Evolutionary conservation across 2,888 invertebrate genomes (phyloP).

Genomic region (Agrochola lota): DNA sequence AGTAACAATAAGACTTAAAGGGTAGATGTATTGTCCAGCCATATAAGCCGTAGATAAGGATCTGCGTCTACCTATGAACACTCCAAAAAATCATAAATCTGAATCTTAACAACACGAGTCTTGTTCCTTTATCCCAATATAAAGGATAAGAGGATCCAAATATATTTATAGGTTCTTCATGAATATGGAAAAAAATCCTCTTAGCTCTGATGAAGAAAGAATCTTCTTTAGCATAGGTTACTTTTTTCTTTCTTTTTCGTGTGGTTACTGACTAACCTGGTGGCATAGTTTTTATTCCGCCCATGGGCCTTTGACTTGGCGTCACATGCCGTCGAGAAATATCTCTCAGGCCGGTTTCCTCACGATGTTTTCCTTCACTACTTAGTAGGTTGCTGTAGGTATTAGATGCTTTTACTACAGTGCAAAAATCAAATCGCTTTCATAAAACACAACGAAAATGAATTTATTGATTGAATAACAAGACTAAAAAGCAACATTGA

Average conservation of each 20-base stretch:
- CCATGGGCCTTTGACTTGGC: too few relatives aligned
- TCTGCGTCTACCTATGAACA: not conserved
- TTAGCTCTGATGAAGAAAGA: too few relatives aligned
- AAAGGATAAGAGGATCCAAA: too few relatives aligned
- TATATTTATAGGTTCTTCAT: not conserved
- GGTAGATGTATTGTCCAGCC: conserved; percentile 30
- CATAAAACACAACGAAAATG: not conserved
- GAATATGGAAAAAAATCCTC: not conserved
- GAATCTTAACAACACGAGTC: not conserved
- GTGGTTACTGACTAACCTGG: too few relatives aligned
- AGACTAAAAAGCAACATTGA: not conserved
- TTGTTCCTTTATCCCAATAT: not conserved
- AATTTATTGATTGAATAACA: not conserved
- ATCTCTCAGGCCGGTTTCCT: too few relatives aligned
- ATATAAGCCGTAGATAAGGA: conserved; percentile 14
- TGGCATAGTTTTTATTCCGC: too few relatives aligned
- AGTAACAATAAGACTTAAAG: conserved; percentile 25
- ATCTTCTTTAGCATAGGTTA: too few relatives aligned
- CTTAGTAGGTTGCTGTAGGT: not conserved
- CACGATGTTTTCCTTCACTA: too few relatives aligned
- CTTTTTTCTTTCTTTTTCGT: too few relatives aligned
- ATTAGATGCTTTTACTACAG: not conserved
- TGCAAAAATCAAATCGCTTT: not conserved
- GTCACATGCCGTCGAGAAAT: too few relatives aligned
- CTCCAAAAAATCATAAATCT: not conserved